Conservation (phyloP, 2,797 vertebrate species). For the Myotis planiceps region DNA sequence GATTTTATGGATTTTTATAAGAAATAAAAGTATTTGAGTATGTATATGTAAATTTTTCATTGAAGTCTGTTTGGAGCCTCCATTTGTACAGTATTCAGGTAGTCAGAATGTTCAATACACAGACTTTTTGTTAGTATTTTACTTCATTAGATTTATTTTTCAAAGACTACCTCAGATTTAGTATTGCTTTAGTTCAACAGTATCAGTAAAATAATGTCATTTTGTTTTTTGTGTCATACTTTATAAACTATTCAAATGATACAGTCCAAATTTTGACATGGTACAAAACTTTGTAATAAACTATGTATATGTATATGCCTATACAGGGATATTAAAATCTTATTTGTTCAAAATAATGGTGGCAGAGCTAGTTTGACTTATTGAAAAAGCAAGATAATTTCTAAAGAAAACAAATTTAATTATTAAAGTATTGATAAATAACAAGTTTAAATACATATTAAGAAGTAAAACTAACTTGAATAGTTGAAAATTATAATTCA, state of each 20-base stretch:
- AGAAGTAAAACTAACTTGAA: neutral
- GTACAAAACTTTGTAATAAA: neutral
- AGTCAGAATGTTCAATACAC: neutral
- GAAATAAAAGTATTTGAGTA: constrained; percentile 30
- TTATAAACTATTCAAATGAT: neutral
- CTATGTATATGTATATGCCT: neutral
- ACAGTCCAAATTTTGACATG: neutral
- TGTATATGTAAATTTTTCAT: neutral
- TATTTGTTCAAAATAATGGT: neutral
- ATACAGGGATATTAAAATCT: neutral
- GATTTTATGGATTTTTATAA: neutral
- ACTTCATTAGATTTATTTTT: constrained; percentile 29
- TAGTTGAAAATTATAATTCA: neutral
- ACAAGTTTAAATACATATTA: neutral
- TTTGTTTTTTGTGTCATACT: constrained; percentile 29
- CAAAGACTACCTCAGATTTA: neutral
- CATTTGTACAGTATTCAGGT: neutral
- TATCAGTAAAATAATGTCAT: constrained; percentile 25
- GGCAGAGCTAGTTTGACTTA: neutral
- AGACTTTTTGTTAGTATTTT: constrained; percentile 24
- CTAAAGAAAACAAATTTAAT: neutral
- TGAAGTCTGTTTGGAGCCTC: neutral
- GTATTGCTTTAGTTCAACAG: neutral
- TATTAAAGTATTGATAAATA: neutral
- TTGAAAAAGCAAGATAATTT: neutral